These are phyloP conservation scores for Megalops cyprinoides DNA, from an alignment of 2,797 vertebrate genomes.

Conservation along the genomic window DNA sequence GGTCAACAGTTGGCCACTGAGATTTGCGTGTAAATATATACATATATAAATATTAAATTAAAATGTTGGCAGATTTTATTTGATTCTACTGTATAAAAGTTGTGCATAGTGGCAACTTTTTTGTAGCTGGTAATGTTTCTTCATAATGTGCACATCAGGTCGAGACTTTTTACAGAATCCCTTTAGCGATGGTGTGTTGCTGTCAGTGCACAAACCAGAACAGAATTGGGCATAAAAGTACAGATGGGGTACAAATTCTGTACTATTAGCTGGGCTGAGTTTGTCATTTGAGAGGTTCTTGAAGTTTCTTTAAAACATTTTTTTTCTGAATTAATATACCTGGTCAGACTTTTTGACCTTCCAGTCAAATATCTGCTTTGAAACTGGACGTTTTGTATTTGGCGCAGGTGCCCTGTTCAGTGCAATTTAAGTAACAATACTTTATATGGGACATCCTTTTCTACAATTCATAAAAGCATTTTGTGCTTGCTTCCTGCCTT, in stretches of 20 bases:
- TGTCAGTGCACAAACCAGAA: background rate
- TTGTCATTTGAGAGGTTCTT: conserved; percentile 11
- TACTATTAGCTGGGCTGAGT: background rate
- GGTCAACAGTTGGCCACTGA: conserved; percentile 26
- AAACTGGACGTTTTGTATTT: background rate
- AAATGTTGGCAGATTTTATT: conserved; percentile 42
- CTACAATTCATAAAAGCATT: conserved; percentile 6
- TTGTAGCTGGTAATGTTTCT: conserved; percentile 45
- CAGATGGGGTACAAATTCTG: conserved; percentile 1
- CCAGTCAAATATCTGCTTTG: background rate
- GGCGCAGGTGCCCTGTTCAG: conserved; percentile 2
- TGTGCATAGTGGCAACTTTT: conserved; percentile 47
- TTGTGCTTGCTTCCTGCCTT: conserved; percentile 19
- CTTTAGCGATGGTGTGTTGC: conserved; percentile 12
- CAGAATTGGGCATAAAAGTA: conserved; percentile 8
- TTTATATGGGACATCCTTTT: background rate
- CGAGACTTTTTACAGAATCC: conserved; percentile 4
- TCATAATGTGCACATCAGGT: conserved; percentile 33
- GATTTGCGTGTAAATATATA: conserved; percentile 35
- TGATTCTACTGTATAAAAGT: conserved; percentile 46
- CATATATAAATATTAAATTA: conserved; percentile 41
- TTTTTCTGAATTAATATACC: conserved; percentile 8
- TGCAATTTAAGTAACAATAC: background rate
- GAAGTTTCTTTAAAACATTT: background rate
- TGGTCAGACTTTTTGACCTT: conserved; percentile 12